Evolutionary conservation across 1,140 invertebrate genomes (phyloP).

Genomic region (Polypedilum vanderplanki): DNA sequence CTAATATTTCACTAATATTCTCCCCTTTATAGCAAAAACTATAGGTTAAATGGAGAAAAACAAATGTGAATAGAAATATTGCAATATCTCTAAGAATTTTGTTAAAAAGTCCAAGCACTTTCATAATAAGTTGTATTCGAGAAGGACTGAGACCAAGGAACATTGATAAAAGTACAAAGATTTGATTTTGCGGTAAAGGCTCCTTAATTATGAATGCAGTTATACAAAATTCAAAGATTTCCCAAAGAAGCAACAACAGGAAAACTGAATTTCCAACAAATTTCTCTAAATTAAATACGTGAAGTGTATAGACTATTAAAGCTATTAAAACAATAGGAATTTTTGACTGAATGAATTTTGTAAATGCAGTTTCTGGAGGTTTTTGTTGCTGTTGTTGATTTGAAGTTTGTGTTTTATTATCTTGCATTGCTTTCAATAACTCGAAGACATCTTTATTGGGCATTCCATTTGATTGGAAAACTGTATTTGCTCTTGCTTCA

Average conservation of each 20-base stretch:
- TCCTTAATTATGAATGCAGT: neutral
- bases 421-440: neutral
- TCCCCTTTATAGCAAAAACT: neutral
- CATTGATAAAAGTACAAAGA: neutral
- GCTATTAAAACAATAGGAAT: neutral
- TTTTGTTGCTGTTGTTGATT: neutral
- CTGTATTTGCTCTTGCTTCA: neutral
- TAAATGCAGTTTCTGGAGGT: neutral
- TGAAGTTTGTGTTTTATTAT: neutral
- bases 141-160: neutral
- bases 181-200: neutral
- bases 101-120: neutral
- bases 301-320: neutral
- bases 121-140: neutral
- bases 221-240: neutral
- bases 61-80: neutral
- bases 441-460: conserved; percentile 12
- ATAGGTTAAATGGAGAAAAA: neutral
- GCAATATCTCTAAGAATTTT: conserved; percentile 15
- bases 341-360: conserved; percentile 14
- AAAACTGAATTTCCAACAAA: neutral
- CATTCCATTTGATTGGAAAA: neutral
- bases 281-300: neutral
- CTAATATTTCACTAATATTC: neutral
- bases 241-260: neutral